These are phyloP conservation scores for Poeciliopsis turrubarensis DNA, from an alignment of 2,113 vertebrate genomes.

Conservation along the genomic window DNA sequence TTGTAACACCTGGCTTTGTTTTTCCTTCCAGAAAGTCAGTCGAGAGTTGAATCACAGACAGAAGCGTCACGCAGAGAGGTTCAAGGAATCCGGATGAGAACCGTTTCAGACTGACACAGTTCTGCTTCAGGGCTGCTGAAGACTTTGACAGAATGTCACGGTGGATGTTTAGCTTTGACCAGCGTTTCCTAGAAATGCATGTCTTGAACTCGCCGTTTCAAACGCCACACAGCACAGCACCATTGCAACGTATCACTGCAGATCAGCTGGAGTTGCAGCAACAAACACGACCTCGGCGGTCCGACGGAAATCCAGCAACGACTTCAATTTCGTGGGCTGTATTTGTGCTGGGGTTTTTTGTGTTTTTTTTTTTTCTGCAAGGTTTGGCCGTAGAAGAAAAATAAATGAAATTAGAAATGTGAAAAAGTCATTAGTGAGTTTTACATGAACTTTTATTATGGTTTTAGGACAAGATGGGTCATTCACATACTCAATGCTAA, in stretches of 20 bases:
- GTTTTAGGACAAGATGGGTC: too few relatives aligned
- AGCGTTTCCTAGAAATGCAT: not conserved
- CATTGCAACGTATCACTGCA: conserved; percentile 6
- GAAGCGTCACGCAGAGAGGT: not conserved
- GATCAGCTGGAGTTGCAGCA: not conserved
- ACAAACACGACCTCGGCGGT: not conserved
- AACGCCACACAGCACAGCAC: not conserved
- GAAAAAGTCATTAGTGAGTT: too few relatives aligned
- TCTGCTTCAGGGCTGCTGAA: not conserved
- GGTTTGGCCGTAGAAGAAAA: too few relatives aligned
- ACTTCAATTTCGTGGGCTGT: not conserved
- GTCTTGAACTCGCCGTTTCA: not conserved
- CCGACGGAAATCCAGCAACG: not conserved
- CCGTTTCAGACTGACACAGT: not conserved
- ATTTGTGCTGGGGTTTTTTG: too few relatives aligned
- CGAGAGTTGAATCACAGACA: not conserved
- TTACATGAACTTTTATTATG: too few relatives aligned
- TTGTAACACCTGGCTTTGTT: not conserved
- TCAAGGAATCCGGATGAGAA: not conserved
- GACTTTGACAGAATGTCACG: not conserved
- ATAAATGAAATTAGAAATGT: too few relatives aligned
- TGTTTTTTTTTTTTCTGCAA: not conserved
- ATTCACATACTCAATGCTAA: too few relatives aligned
- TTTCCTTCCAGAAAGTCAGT: not conserved
- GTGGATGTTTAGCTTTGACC: not conserved